phyloP scores from a whole-genome alignment of 1,140 invertebrate species.

The Druon quercuslanigerum region DNA sequence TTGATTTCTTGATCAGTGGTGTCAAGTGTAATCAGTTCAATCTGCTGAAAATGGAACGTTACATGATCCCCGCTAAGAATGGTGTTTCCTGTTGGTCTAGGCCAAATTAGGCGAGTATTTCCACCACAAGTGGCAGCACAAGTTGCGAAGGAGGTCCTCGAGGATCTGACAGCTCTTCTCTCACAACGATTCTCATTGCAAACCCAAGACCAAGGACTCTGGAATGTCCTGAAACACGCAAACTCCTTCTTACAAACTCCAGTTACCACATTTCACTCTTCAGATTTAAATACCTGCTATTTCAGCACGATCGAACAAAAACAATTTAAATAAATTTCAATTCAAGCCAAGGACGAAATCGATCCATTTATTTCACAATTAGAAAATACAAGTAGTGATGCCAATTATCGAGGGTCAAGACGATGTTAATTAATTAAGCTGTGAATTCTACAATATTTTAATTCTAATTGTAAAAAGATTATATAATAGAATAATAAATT shows the following conservation, averaged over 20 bases:
- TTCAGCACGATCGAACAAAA: slow-evolving; percentile 12
- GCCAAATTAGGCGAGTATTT: slow-evolving; percentile 70
- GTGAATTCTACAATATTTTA: too few species aligned
- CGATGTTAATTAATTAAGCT: too few species aligned
- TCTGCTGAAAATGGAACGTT: slow-evolving; percentile 68
- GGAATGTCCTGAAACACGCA: slow-evolving; percentile 61
- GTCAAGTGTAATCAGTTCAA: slow-evolving; percentile 72
- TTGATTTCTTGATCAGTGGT: slow-evolving; percentile 69
- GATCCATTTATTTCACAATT: slow-evolving; percentile 19
- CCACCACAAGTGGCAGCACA: slow-evolving; percentile 71
- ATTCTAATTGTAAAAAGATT: too few species aligned
- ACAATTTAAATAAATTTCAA: slow-evolving; percentile 28
- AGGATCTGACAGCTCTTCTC: slow-evolving; percentile 66
- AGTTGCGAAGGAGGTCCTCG: slow-evolving; percentile 67
- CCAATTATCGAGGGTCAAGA: background rate
- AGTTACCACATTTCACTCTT: too few species aligned
- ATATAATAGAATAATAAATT: too few species aligned
- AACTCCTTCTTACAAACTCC: background rate
- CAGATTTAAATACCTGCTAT: background rate
- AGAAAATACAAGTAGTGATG: background rate
- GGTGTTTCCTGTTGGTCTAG: slow-evolving; percentile 66
- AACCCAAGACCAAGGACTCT: slow-evolving; percentile 74
- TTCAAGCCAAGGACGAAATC: slow-evolving; percentile 15
- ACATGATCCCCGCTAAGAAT: slow-evolving; percentile 65
- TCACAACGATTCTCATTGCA: slow-evolving; percentile 70